Evolutionary conservation across 2,797 vertebrate species (phyloP).

Genomic region (Rhinophrynus dorsalis): DNA sequence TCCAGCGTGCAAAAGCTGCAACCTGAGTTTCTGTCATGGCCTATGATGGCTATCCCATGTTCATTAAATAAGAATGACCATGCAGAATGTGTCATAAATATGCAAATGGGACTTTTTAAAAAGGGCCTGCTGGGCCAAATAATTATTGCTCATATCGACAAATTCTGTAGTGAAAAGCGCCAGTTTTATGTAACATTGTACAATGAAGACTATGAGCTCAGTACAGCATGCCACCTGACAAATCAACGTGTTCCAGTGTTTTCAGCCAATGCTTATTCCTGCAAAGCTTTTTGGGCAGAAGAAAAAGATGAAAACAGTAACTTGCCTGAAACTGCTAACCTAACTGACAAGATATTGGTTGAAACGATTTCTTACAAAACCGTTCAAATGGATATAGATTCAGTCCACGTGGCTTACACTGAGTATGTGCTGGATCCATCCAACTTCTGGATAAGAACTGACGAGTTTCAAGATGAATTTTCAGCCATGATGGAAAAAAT

Average conservation of each 20-base stretch:
- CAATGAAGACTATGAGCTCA: constrained; percentile 41
- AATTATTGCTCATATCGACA: constrained; percentile 68
- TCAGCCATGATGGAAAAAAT: constrained; percentile 77
- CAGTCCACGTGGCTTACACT: constrained; percentile 71
- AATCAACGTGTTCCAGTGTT: constrained; percentile 12
- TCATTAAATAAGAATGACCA: constrained; percentile 65
- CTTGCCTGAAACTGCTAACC: constrained; percentile 10
- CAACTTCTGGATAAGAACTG: constrained; percentile 83
- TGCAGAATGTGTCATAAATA: constrained; percentile 58
- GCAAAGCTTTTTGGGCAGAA: not conserved
- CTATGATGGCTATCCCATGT: constrained; percentile 83
- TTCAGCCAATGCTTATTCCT: not conserved
- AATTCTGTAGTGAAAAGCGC: constrained; percentile 62
- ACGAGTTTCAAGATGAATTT: constrained; percentile 74
- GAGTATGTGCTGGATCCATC: constrained; percentile 78
- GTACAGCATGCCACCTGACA: constrained; percentile 26
- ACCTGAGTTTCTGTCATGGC: constrained; percentile 69
- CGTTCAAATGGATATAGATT: constrained; percentile 65
- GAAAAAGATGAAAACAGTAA: not conserved
- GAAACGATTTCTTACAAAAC: constrained; percentile 52
- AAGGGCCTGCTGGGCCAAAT: constrained; percentile 72
- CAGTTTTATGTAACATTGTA: constrained; percentile 75
- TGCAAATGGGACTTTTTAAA: constrained; percentile 74
- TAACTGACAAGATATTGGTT: constrained; percentile 50
- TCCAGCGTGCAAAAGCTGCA: constrained; percentile 75